Evolutionary conservation across 2,888 invertebrate genomes (phyloP).

Genomic region (Lasioglossum vierecki): DNA sequence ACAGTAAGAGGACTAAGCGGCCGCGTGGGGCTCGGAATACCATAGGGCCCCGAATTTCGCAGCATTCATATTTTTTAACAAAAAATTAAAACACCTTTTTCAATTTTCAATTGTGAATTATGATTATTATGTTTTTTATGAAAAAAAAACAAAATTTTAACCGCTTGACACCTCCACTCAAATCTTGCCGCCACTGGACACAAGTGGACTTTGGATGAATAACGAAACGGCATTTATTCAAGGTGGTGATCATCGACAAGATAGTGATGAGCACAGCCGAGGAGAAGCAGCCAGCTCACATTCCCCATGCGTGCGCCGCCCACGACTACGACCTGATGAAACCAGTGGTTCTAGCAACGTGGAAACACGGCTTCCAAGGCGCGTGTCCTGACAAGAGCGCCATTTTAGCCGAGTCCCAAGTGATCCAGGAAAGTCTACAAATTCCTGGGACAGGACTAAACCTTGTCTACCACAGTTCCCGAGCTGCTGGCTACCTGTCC

Average conservation of each 20-base stretch:
- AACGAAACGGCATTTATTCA: neutral
- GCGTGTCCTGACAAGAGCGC: conserved; percentile 97
- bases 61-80: too few species aligned
- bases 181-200: too few species aligned
- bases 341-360: conserved; percentile 95
- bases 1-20: too few species aligned
- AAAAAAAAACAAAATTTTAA: too few species aligned
- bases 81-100: too few species aligned
- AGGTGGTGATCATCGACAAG: conserved; percentile 95
- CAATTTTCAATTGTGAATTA: too few species aligned
- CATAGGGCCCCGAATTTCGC: too few species aligned
- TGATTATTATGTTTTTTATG: too few species aligned
- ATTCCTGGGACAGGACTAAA: conserved; percentile 98
- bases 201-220: neutral
- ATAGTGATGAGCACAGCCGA: conserved; percentile 93
- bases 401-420: conserved; percentile 95
- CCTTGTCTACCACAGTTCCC: conserved; percentile 97
- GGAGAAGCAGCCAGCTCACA: conserved; percentile 88
- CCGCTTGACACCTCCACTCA: too few species aligned
- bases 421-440: conserved; percentile 96
- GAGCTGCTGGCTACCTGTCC: conserved; percentile 96
- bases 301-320: conserved; percentile 92
- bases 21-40: too few species aligned
- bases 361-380: conserved; percentile 97
- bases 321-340: conserved; percentile 97